phyloP scores from a whole-genome alignment of 2,888 invertebrate genomes.

The Papilio elwesi region DNA sequence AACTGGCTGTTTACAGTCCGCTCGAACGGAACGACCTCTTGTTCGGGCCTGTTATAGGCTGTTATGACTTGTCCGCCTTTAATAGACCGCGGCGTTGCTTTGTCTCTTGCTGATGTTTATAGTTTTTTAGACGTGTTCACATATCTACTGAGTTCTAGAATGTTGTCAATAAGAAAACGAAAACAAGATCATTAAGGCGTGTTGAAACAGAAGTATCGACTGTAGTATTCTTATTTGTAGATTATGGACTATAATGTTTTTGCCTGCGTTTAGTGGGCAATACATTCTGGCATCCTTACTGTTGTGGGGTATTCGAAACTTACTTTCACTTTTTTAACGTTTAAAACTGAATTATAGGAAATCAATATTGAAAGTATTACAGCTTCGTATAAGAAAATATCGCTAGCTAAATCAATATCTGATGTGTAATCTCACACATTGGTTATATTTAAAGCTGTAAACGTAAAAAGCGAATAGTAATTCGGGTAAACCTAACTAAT shows the following conservation, averaged over 20 bases:
- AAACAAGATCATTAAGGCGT: neutral
- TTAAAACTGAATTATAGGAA: too few relatives aligned
- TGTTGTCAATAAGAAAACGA: neutral
- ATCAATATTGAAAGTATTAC: too few relatives aligned
- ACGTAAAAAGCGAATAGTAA: neutral
- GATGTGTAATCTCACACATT: too few relatives aligned
- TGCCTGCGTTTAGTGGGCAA: too few relatives aligned
- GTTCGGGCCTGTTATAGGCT: constrained; percentile 40
- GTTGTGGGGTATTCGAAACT: too few relatives aligned
- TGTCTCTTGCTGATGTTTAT: constrained; percentile 19
- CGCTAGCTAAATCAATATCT: too few relatives aligned
- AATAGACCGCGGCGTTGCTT: constrained; percentile 36
- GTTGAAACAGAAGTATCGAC: neutral
- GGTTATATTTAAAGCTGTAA: too few relatives aligned
- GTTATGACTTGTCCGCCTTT: constrained; percentile 38
- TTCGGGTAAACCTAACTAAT: neutral
- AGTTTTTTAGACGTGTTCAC: constrained; percentile 22
- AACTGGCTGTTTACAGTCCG: constrained; percentile 46
- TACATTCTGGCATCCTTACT: too few relatives aligned
- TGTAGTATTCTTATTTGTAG: neutral
- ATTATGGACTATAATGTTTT: neutral
- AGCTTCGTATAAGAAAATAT: too few relatives aligned
- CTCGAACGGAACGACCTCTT: constrained; percentile 43
- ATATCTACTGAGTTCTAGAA: neutral
- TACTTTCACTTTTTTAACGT: too few relatives aligned